These are phyloP conservation scores for Eupeodes corollae DNA, from an alignment of 1,140 invertebrate genomes.

Conservation along the genomic window DNA sequence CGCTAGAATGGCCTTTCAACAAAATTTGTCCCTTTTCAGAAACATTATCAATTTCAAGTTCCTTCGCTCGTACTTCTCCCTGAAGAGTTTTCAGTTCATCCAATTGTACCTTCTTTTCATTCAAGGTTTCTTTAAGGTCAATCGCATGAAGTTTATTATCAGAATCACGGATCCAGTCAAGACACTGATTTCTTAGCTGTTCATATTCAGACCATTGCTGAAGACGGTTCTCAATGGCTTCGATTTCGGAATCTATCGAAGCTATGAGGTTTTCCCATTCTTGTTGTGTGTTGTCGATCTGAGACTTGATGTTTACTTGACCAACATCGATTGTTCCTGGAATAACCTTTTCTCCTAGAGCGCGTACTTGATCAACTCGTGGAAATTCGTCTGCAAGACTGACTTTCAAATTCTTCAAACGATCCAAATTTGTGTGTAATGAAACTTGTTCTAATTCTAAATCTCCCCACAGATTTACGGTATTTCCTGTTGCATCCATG, in stretches of 20 bases:
- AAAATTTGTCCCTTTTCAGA: conserved; percentile 81
- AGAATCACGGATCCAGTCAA: conserved; percentile 79
- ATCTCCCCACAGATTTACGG: conserved; percentile 77
- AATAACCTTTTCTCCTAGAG: conserved; percentile 78
- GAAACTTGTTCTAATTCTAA: conserved; percentile 76
- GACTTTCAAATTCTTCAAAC: conserved; percentile 69
- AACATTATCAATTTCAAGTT: conserved; percentile 84
- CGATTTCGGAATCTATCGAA: conserved; percentile 62
- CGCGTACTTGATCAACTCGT: conserved; percentile 65
- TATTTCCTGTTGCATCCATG: conserved; percentile 79
- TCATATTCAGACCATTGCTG: conserved; percentile 89
- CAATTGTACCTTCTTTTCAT: conserved; percentile 75
- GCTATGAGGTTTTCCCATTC: conserved; percentile 80
- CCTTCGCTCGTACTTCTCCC: conserved; percentile 80
- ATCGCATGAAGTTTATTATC: conserved; percentile 80
- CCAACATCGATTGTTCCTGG: conserved; percentile 76
- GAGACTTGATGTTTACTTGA: conserved; percentile 71
- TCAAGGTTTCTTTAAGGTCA: conserved; percentile 71
- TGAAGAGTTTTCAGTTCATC: conserved; percentile 68
- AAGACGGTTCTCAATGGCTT: conserved; percentile 65
- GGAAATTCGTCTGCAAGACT: conserved; percentile 76
- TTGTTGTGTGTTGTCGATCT: conserved; percentile 77
- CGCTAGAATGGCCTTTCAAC: conserved; percentile 51
- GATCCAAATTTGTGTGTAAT: conserved; percentile 82
- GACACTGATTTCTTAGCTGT: conserved; percentile 68